Percentiles rank a stretch among this genome's conserved stretches.
These are phyloP conservation scores for Paracentrotus lividus DNA, from an alignment of 53 echinoderm and acorn worm genomes.

Conservation along the genomic window DNA sequence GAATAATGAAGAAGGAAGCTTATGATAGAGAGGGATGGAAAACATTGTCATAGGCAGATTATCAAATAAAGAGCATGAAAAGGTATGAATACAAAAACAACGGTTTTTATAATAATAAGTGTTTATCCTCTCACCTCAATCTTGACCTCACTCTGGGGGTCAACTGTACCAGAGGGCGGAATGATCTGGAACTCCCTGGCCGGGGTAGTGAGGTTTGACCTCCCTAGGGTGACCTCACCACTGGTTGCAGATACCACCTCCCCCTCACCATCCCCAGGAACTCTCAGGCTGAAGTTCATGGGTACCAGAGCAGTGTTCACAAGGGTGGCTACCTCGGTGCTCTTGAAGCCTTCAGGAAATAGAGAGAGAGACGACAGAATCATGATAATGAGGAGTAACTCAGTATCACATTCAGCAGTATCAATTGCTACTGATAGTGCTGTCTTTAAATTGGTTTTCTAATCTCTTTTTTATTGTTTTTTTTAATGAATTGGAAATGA, in stretches of 20 bases:
- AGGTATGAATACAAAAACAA: too few relatives aligned
- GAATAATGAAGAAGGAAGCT: too few relatives aligned
- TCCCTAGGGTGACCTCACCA: constrained; percentile 89
- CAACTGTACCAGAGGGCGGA: constrained; percentile 85
- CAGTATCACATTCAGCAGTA: not conserved
- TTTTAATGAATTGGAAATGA: too few relatives aligned
- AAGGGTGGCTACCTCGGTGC: constrained; percentile 87
- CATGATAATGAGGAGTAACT: not conserved
- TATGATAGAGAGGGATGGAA: too few relatives aligned
- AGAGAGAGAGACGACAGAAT: not conserved
- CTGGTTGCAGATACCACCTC: constrained; percentile 91
- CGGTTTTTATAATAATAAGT: too few relatives aligned
- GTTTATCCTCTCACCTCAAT: constrained; percentile 77
- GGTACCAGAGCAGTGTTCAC: constrained; percentile 96
- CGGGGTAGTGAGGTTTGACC: constrained; percentile 77
- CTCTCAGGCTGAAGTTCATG: constrained; percentile 91
- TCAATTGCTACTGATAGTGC: too few relatives aligned
- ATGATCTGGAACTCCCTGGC: constrained; percentile 93
- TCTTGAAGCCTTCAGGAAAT: constrained; percentile 86
- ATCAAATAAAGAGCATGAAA: too few relatives aligned
- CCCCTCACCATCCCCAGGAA: constrained; percentile 90
- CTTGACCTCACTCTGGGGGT: constrained; percentile 94
- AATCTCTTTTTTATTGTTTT: too few relatives aligned
- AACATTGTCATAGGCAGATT: too few relatives aligned
- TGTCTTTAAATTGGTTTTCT: too few relatives aligned